A percentile compares a stretch with the other conserved stretches of the same genome.
Evolutionary conservation across 2,113 vertebrate species (phyloP).

Genomic region (Alethe diademata): DNA sequence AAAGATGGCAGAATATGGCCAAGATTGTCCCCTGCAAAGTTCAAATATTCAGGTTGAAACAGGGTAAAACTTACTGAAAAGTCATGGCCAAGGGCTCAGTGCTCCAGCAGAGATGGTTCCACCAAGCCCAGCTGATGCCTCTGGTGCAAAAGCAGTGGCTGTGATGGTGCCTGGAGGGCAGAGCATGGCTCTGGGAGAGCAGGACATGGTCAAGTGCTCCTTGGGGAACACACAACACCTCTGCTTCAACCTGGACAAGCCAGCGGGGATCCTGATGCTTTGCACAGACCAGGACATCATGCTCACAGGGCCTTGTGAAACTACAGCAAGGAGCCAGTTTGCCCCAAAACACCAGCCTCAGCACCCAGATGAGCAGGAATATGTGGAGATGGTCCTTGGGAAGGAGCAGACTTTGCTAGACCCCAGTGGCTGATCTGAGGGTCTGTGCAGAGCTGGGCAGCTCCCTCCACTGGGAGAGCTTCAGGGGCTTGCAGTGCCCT

Average conservation of each 20-base stretch:
- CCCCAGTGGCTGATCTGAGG: too few relatives aligned
- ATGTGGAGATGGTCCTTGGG: background rate
- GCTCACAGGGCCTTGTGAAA: background rate
- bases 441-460: background rate
- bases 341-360: background rate
- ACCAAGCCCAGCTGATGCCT: background rate
- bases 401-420: background rate
- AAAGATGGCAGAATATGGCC: background rate
- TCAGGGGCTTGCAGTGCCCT: background rate
- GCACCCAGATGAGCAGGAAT: background rate
- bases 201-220: background rate
- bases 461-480: background rate
- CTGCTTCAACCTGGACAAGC: background rate
- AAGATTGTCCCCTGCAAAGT: background rate
- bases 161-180: background rate
- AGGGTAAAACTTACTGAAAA: background rate
- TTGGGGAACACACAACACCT: accelerated
- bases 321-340: background rate
- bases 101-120: background rate
- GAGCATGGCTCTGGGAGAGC: background rate
- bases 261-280: background rate
- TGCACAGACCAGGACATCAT: accelerated
- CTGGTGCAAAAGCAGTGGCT: background rate
- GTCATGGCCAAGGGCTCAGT: background rate
- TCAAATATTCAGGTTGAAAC: background rate